Evolutionary conservation across 1,140 invertebrate species (phyloP).

Genomic region (Choristoneura fumiferana): DNA sequence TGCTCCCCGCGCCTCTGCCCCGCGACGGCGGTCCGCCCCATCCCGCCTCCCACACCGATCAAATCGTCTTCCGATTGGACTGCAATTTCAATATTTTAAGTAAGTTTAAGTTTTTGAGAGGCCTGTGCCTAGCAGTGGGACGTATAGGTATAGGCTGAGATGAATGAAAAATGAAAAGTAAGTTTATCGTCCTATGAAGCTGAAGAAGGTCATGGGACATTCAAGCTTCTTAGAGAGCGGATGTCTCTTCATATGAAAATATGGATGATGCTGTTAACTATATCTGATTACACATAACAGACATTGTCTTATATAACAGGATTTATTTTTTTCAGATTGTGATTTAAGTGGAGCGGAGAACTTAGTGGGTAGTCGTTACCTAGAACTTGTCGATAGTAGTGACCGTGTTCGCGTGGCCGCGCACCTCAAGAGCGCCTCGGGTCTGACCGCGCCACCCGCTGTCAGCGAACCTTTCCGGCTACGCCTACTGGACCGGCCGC

Average conservation of each 20-base stretch:
- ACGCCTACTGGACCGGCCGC: slow-evolving; percentile 84
- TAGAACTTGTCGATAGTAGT: slow-evolving; percentile 88
- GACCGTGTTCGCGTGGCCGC: slow-evolving; percentile 85
- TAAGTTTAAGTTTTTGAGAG: slow-evolving; percentile 35
- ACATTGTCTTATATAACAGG: too few relatives aligned
- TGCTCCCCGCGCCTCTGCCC: slow-evolving; percentile 81
- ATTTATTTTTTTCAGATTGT: slow-evolving; percentile 69
- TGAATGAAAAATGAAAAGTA: too few relatives aligned
- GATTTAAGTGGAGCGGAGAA: slow-evolving; percentile 68
- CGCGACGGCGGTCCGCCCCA: slow-evolving; percentile 72
- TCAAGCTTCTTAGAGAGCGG: too few relatives aligned
- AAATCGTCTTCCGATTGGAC: slow-evolving; percentile 96
- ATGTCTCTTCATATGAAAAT: too few relatives aligned
- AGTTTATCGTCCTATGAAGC: too few relatives aligned
- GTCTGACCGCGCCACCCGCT: slow-evolving; percentile 80
- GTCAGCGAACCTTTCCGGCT: slow-evolving; percentile 89
- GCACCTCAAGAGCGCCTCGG: slow-evolving; percentile 88
- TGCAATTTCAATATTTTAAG: slow-evolving; percentile 88
- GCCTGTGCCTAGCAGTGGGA: too few relatives aligned
- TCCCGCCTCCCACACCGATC: slow-evolving; percentile 90
- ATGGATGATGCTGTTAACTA: too few relatives aligned
- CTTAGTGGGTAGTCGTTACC: slow-evolving; percentile 83
- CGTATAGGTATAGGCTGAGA: too few relatives aligned
- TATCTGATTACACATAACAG: too few relatives aligned
- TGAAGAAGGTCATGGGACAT: too few relatives aligned